Evolutionary conservation across 2,113 vertebrate species (phyloP).

Genomic region (Erinaceus europaeus): DNA sequence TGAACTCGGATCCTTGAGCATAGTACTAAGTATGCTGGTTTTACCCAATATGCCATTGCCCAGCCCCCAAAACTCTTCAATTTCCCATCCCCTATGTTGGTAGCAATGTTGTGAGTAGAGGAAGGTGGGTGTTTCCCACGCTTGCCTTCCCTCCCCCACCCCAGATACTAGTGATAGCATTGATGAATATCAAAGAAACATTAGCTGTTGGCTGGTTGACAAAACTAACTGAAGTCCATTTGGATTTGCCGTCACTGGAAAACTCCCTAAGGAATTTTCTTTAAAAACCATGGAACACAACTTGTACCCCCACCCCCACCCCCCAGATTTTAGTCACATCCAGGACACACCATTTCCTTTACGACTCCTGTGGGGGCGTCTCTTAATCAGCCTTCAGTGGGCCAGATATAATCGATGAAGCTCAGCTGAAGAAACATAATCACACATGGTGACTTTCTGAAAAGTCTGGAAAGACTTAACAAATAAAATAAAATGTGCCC

Average conservation of each 20-base stretch:
- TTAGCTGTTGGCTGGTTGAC: background rate
- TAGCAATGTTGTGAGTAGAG: background rate
- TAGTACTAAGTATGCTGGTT: too few species aligned
- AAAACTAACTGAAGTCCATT: background rate
- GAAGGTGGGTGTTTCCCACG: background rate
- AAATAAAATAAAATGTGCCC: slow-evolving; percentile 55
- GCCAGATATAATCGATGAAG: background rate
- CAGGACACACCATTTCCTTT: background rate
- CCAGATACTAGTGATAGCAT: background rate
- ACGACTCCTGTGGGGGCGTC: background rate
- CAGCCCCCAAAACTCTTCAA: too few species aligned
- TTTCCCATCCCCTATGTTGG: background rate
- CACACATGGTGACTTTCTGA: slow-evolving; percentile 25
- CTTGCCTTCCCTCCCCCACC: background rate
- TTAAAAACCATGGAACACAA: background rate
- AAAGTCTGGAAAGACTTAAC: slow-evolving; percentile 54
- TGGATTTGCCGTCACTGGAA: slow-evolving; percentile 4
- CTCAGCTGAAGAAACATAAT: slow-evolving; percentile 36
- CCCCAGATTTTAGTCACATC: background rate
- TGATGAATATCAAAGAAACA: background rate
- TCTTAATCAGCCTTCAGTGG: background rate
- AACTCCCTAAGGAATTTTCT: background rate
- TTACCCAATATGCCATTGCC: too few species aligned
- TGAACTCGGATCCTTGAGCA: too few species aligned
- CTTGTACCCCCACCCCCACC: background rate